Conservation (phyloP, 2,113 vertebrate species). For the Ailuropoda melanoleuca region DNA sequence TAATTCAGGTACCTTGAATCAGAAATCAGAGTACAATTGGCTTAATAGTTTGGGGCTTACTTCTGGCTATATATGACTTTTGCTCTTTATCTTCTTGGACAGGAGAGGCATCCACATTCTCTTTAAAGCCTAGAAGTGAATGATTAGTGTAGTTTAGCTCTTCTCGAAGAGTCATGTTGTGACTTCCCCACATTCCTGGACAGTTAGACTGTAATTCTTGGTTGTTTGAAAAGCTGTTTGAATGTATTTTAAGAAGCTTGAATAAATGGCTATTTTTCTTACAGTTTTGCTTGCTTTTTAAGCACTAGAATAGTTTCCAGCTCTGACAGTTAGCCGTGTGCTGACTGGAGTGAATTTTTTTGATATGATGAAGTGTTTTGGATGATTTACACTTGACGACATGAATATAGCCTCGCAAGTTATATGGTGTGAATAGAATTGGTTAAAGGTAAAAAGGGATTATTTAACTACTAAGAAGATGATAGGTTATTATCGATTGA, state of each 20-base stretch:
- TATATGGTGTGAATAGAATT: conserved; percentile 2
- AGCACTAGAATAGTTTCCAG: background rate
- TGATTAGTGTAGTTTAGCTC: background rate
- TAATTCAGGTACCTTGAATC: background rate
- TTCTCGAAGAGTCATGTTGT: background rate
- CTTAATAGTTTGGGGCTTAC: background rate
- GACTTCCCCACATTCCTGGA: background rate
- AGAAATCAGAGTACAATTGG: background rate
- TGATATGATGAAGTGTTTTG: background rate
- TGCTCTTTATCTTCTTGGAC: background rate
- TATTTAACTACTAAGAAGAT: conserved; percentile 39
- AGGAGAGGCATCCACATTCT: background rate
- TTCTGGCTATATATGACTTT: background rate
- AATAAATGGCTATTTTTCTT: conserved; percentile 15
- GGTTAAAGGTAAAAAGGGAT: background rate
- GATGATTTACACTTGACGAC: background rate
- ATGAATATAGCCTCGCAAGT: background rate
- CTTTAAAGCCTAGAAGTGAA: background rate
- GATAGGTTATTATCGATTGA: background rate
- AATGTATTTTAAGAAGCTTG: background rate
- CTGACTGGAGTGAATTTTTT: background rate
- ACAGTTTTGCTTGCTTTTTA: conserved; percentile 20
- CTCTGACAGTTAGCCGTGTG: background rate
- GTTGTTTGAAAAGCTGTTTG: conserved; percentile 46
- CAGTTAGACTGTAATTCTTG: background rate